Conservation (phyloP, 2,797 vertebrate species). For the Carcharodon carcharias region DNA sequence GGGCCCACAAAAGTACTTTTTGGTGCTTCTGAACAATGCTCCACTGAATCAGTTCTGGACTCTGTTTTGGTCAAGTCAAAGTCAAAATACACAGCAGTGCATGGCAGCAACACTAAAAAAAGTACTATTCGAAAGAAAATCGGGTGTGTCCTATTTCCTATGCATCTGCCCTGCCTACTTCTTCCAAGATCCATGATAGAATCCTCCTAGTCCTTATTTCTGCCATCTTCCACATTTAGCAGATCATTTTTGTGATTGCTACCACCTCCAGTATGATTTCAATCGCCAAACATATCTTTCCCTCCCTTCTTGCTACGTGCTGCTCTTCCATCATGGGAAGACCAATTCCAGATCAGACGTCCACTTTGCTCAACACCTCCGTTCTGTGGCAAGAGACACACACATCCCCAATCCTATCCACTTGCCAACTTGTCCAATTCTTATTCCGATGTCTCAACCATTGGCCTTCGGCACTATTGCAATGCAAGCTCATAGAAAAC, state of each 20-base stretch:
- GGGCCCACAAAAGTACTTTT: not conserved
- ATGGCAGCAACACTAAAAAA: not conserved
- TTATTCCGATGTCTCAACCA: not conserved
- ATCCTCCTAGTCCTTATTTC: not conserved
- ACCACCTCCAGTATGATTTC: not conserved
- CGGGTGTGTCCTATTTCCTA: not conserved
- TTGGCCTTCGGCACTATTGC: not conserved
- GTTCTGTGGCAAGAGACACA: not conserved
- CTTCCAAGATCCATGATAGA: too few species aligned
- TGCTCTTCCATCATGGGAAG: not conserved
- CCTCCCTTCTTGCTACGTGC: not conserved
- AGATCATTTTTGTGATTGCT: not conserved
- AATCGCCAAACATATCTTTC: not conserved
- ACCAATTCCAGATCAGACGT: not conserved
- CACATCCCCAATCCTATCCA: not conserved
- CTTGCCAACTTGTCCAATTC: not conserved
- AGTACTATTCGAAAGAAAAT: not conserved
- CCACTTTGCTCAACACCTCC: not conserved
- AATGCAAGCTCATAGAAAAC: not conserved
- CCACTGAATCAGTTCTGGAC: not conserved
- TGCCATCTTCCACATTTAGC: not conserved
- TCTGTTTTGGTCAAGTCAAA: not conserved
- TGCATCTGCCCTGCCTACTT: not conserved
- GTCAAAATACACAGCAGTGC: not conserved
- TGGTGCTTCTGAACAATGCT: not conserved